Conservation (phyloP, 2,797 vertebrate genomes). For the Acipenser transmontanus region DNA sequence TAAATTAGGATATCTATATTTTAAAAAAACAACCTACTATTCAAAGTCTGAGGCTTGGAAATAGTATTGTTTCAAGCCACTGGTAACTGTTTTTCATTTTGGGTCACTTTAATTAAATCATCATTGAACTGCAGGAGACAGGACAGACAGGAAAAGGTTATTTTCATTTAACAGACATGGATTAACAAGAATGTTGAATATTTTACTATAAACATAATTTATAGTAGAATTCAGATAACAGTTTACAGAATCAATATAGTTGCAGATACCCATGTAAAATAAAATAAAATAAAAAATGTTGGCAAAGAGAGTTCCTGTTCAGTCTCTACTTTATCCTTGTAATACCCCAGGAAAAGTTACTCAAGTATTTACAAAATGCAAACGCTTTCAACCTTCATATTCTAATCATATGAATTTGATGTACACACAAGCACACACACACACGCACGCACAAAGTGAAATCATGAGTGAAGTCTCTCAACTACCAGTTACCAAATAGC, state of each 20-base stretch:
- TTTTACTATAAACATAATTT: neutral
- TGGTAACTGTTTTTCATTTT: neutral
- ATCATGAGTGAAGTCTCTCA: too few species aligned
- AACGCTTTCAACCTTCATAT: neutral
- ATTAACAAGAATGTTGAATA: conserved; percentile 2
- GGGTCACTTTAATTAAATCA: neutral
- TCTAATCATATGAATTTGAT: neutral
- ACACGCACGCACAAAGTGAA: too few species aligned
- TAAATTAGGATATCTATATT: conserved; percentile 40
- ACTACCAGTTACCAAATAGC: too few species aligned
- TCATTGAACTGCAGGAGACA: conserved; percentile 39
- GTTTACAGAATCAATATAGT: conserved; percentile 1
- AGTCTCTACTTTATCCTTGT: neutral
- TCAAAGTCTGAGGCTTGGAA: neutral
- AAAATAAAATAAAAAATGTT: neutral
- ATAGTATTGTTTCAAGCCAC: neutral
- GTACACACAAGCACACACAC: neutral
- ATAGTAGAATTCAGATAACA: conserved; percentile 1
- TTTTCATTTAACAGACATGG: conserved; percentile 1
- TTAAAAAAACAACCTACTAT: too few species aligned
- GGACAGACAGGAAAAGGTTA: conserved; percentile 21
- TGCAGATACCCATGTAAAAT: neutral
- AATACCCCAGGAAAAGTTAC: neutral
- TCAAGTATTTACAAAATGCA: neutral
- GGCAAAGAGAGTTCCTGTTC: conserved; percentile 5